Evolutionary conservation across 1,140 invertebrate genomes (phyloP), one percentile per base, ranked within the genome.

Genomic region (Amyelois transitella): DNA sequence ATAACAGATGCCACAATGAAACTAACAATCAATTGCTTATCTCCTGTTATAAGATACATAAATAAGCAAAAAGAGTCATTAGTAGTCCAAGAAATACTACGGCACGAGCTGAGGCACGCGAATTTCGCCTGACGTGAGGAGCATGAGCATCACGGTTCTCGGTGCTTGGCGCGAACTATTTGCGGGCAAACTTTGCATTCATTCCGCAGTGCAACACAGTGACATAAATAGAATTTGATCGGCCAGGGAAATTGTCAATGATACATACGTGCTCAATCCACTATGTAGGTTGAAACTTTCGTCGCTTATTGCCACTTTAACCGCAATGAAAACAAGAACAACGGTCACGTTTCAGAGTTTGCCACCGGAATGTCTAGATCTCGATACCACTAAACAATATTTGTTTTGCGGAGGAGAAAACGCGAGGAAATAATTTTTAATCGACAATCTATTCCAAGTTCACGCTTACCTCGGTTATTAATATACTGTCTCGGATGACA

Each of bases 201-300:
- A 75, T 75, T 77, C 69, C 72, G 73, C 67, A 53, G 60, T 69
- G 60, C 70, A 76, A 66, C 78, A 76, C 67, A 72, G 50, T 81
- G 72, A 65, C 77, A 79, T 69, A 69, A 71, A 80, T 79, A 74
- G 75, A 71, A 59, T 69, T 68, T 70, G 66, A 76, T 69, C 65
- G 48, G 60, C 62, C 64, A 77, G 70, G 77, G 73, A 81, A 86
- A 84, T 78, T 70, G 75, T 66, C 75, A 73, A 61, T 71, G 63
- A 73, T 75, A 75, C 72, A 75, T 74, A 75, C 77, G 72, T 74
- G 69, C 72, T 66, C 60, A 58, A 69, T 64, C 47, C 58, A 55
- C 62, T 49, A 81, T 80, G 77, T 84, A 75, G 77, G 81, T 72
- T 80, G 72, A 64, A 73, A 81, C 81, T 86, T 86, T 86, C 82